A percentile compares a stretch with the other conserved stretches of the same genome.
These are phyloP conservation scores for Argopecten irradians DNA, from an alignment of 1,140 invertebrate genomes.

Conservation along the genomic window DNA sequence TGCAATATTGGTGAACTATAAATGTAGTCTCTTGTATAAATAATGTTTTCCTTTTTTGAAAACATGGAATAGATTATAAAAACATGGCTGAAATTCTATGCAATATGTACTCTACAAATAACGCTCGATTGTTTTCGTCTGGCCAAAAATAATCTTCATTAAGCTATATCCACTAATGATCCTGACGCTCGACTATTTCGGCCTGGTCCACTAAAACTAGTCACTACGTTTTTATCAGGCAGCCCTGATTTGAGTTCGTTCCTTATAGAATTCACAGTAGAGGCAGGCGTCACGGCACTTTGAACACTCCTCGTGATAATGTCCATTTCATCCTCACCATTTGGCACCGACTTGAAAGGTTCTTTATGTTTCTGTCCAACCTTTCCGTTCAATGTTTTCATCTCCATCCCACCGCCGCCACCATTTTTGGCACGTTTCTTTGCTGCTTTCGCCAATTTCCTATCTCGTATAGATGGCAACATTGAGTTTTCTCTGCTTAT, in stretches of 20 bases:
- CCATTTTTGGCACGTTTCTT: slow-evolving; percentile 29
- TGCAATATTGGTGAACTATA: too few relatives aligned
- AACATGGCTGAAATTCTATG: too few relatives aligned
- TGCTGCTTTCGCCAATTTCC: not conserved
- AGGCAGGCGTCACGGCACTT: slow-evolving; percentile 10
- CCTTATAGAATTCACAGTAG: slow-evolving; percentile 43
- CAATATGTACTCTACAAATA: too few relatives aligned
- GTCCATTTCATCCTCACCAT: slow-evolving; percentile 58
- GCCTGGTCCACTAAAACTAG: not conserved
- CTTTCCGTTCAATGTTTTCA: slow-evolving; percentile 37
- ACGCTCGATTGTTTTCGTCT: too few relatives aligned
- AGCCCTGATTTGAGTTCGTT: slow-evolving; percentile 40
- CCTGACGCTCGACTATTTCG: not conserved
- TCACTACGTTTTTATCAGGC: not conserved
- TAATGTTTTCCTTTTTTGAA: too few relatives aligned
- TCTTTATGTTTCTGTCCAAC: slow-evolving; percentile 37
- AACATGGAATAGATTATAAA: too few relatives aligned
- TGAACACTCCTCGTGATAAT: slow-evolving; percentile 50
- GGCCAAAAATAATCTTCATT: too few relatives aligned
- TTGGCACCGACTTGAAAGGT: slow-evolving; percentile 34
- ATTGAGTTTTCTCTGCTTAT: slow-evolving; percentile 39
- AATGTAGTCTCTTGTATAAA: too few relatives aligned
- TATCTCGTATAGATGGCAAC: not conserved
- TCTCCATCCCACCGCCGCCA: slow-evolving; percentile 25
- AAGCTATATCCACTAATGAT: not conserved